Conservation (phyloP, 2,888 invertebrate species). For the Anthoptus insignis region DNA sequence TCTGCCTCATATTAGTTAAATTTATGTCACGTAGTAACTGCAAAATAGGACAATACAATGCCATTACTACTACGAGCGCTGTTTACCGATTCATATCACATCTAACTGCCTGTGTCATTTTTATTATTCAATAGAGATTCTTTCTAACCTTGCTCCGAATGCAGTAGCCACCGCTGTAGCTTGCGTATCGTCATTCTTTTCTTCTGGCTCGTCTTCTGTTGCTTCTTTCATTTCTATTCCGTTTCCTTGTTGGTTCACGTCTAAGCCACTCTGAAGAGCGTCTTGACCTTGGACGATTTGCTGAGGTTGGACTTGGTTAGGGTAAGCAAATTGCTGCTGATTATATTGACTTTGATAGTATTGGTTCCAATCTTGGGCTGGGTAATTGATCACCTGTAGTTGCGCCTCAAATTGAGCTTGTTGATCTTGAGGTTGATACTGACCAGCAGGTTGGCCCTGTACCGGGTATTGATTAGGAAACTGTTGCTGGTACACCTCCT, state of each 20-base stretch:
- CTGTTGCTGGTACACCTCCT: constrained; percentile 36
- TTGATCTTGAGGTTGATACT: constrained; percentile 42
- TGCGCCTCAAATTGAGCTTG: constrained; percentile 26
- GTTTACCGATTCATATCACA: constrained; percentile 52
- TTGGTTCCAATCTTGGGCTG: constrained; percentile 27
- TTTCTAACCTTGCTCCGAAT: constrained; percentile 76
- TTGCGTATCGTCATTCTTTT: constrained; percentile 53
- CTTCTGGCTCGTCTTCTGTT: constrained; percentile 53
- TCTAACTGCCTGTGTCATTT: constrained; percentile 47
- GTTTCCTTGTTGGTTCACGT: constrained; percentile 74
- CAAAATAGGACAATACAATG: constrained; percentile 34
- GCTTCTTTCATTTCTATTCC: constrained; percentile 67
- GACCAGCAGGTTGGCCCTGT: constrained; percentile 38
- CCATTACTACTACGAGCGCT: constrained; percentile 31
- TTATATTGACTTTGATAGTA: constrained; percentile 24
- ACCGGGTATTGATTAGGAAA: constrained; percentile 47
- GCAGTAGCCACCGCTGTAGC: constrained; percentile 78
- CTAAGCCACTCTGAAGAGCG: constrained; percentile 70
- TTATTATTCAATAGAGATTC: constrained; percentile 54
- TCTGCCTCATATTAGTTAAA: constrained; percentile 30
- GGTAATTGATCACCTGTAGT: constrained; percentile 37
- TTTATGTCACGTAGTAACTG: constrained; percentile 39
- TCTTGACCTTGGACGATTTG: constrained; percentile 47
- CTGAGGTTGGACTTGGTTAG: constrained; percentile 44
- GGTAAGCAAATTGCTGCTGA: constrained; percentile 35